Evolutionary conservation across 2,113 vertebrate species (phyloP).

Genomic region (Phocoena sinus): DNA sequence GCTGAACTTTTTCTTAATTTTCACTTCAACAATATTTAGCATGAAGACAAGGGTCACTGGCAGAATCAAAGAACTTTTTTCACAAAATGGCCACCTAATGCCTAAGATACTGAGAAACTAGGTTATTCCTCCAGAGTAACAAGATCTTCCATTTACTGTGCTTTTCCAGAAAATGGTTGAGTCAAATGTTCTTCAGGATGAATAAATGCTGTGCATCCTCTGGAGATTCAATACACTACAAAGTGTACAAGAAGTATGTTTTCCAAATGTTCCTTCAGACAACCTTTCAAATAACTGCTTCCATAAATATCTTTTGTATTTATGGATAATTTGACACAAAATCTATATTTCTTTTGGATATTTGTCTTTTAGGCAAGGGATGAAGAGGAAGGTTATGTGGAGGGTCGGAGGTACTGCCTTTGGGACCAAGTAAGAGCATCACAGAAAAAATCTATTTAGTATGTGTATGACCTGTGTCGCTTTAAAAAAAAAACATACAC

Average conservation of each 20-base stretch:
- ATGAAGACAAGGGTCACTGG: neutral
- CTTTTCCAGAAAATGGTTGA: neutral
- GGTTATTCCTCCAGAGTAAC: neutral
- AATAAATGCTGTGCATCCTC: neutral
- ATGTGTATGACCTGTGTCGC: neutral
- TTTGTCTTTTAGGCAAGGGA: neutral
- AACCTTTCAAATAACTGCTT: neutral
- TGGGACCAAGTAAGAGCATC: neutral
- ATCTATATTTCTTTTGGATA: neutral
- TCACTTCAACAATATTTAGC: neutral
- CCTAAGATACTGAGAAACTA: neutral
- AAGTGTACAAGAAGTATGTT: neutral
- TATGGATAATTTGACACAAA: neutral
- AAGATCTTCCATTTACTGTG: neutral
- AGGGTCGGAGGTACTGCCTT: neutral
- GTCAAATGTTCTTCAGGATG: neutral
- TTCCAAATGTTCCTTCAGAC: neutral
- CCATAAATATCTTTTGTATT: neutral
- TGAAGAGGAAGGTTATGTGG: neutral
- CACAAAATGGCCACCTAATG: neutral
- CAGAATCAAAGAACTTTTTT: slow-evolving; percentile 1
- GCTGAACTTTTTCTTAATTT: neutral
- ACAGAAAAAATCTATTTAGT: neutral
- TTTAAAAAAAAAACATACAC: neutral
- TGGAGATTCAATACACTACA: neutral